Conservation (phyloP, 2,113 vertebrate genomes). For the Cochlearius cochlearius region DNA sequence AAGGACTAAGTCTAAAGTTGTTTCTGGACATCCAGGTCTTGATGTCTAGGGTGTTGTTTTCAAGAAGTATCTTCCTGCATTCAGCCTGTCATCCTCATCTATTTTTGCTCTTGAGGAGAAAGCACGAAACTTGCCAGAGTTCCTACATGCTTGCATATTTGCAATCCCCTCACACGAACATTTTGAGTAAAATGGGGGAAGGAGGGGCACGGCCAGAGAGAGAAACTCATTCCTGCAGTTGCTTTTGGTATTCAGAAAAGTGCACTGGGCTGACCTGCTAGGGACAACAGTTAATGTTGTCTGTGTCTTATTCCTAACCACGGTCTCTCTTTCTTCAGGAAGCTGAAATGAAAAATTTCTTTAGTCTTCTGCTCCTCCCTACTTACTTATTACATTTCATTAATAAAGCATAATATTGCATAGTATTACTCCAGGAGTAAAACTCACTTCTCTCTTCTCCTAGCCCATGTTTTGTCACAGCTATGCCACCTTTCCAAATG, state of each 20-base stretch:
- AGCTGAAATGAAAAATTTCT: not conserved
- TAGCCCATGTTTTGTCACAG: not conserved
- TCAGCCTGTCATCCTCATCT: not conserved
- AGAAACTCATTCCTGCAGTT: not conserved
- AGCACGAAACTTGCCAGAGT: not conserved
- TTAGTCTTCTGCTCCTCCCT: not conserved
- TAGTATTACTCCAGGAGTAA: not conserved
- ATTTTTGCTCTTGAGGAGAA: not conserved
- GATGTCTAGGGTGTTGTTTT: not conserved
- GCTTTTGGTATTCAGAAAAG: not conserved
- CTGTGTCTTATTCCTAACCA: not conserved
- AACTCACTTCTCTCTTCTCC: not conserved
- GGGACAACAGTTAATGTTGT: not conserved
- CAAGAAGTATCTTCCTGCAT: not conserved
- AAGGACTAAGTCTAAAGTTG: not conserved
- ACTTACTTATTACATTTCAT: not conserved
- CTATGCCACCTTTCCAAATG: not conserved
- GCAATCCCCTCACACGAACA: not conserved
- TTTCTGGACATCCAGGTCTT: not conserved
- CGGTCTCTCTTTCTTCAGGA: not conserved
- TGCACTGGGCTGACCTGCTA: not conserved
- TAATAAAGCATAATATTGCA: not conserved
- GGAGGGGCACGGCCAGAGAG: not conserved
- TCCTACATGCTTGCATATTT: fast-evolving
- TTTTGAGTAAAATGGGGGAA: not conserved